These are phyloP conservation scores for Neotoma lepida DNA, from an alignment of 2,113 vertebrate genomes.

Conservation along the genomic window DNA sequence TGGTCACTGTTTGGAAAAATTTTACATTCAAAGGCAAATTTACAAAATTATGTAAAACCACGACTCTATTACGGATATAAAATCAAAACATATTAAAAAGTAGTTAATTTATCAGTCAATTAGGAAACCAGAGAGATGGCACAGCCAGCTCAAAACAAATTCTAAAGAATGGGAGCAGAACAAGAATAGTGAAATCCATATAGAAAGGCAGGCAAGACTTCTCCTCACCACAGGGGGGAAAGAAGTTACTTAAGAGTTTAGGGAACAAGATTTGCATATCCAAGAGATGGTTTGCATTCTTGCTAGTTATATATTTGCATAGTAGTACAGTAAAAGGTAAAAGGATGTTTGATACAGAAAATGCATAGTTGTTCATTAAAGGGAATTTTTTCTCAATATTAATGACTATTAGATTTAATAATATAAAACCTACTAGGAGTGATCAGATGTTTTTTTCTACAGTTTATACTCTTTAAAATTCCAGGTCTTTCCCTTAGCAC, in stretches of 20 bases:
- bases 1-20: not conserved
- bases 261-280: not conserved
- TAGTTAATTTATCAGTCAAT: slow-evolving; percentile 50
- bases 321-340: not conserved
- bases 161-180: not conserved
- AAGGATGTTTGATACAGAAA: not conserved
- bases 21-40: slow-evolving; percentile 23
- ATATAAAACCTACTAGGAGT: slow-evolving; percentile 5
- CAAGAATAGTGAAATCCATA: slow-evolving; percentile 13
- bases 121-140: slow-evolving; percentile 8
- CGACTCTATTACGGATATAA: not conserved
- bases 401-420: slow-evolving; percentile 27
- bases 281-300: not conserved
- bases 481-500: not conserved
- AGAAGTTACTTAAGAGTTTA: not conserved
- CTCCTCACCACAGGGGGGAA: not conserved
- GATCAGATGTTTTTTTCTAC: not conserved
- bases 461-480: slow-evolving; percentile 31
- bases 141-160: slow-evolving; percentile 25
- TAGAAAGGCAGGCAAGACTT: slow-evolving; percentile 11
- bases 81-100: slow-evolving; percentile 9
- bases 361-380: not conserved
- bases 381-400: not conserved
- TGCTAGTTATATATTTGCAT: slow-evolving; percentile 15
- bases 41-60: slow-evolving; percentile 34